A percentile compares a stretch with the other conserved stretches of the same genome.
Evolutionary conservation across 1,140 invertebrate species (phyloP).

Genomic region (Danaus melanippus): DNA sequence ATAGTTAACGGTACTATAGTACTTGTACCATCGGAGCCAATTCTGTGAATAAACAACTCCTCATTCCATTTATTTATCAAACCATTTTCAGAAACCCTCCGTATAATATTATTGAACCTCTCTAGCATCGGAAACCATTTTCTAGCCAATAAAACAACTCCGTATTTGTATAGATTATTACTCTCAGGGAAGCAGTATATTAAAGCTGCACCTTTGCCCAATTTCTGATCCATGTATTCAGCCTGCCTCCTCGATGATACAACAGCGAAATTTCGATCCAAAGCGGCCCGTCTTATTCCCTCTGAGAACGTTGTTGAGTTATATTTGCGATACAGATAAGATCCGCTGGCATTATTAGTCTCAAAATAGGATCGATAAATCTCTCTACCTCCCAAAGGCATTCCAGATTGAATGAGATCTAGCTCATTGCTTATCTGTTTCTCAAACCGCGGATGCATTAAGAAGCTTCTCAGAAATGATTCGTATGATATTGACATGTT

Average conservation of each 20-base stretch:
- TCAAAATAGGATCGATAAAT: conserved; percentile 66
- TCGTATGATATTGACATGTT: conserved; percentile 68
- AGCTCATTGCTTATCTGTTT: conserved; percentile 62
- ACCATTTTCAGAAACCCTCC: conserved; percentile 64
- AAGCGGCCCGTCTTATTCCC: conserved; percentile 51
- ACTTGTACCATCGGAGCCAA: conserved; percentile 31
- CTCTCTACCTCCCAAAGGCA: conserved; percentile 59
- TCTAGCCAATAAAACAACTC: conserved; percentile 54
- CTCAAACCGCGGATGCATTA: conserved; percentile 67
- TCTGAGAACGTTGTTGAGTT: conserved; percentile 53
- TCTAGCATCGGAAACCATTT: conserved; percentile 64
- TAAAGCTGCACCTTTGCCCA: conserved; percentile 51
- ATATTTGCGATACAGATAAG: conserved; percentile 67
- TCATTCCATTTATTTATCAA: conserved; percentile 68
- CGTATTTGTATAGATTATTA: conserved; percentile 66
- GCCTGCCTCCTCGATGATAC: conserved; percentile 63
- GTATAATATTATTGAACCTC: conserved; percentile 61
- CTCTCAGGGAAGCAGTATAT: conserved; percentile 64
- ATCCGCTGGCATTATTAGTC: conserved; percentile 55
- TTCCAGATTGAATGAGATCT: conserved; percentile 57
- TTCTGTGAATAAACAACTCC: conserved; percentile 54
- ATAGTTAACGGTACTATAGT: conserved; percentile 53
- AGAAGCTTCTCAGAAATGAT: conserved; percentile 66
- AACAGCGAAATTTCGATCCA: conserved; percentile 57
- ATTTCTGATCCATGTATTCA: conserved; percentile 55